Conservation (phyloP, 2,888 invertebrate species). For the Perizoma flavofasciatum region DNA sequence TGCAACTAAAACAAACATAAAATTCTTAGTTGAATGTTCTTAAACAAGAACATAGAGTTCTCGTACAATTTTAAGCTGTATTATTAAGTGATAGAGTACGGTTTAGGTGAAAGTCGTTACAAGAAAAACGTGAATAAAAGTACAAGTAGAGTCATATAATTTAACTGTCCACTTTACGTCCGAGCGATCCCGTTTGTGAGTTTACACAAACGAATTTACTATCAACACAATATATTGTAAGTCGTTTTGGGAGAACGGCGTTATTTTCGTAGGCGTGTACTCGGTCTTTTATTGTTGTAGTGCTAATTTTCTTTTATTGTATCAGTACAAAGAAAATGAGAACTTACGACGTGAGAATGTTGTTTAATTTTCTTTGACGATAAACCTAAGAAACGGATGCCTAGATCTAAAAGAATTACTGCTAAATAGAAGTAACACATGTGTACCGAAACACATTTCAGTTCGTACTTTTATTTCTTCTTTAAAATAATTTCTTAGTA, state of each 20-base stretch:
- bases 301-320: conserved; percentile 36
- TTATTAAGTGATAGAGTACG: conserved; percentile 18
- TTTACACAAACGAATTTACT: conserved; percentile 34
- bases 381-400: conserved; percentile 12
- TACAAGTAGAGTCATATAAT: conserved; percentile 23
- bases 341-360: conserved; percentile 26
- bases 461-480: too few relatives aligned
- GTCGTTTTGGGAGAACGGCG: conserved; percentile 16
- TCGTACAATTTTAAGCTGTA: conserved; percentile 8
- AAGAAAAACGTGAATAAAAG: conserved; percentile 21
- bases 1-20: conserved; percentile 17
- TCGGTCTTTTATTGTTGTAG: conserved; percentile 24
- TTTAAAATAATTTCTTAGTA: too few relatives aligned
- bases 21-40: conserved; percentile 17
- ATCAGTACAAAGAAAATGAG: conserved; percentile 27
- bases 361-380: conserved; percentile 33
- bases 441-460: too few relatives aligned
- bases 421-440: background rate
- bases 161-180: conserved; percentile 33
- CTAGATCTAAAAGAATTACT: background rate
- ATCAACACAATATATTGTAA: conserved; percentile 25
- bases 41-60: conserved; percentile 8
- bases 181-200: conserved; percentile 29
- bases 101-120: conserved; percentile 6
- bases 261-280: conserved; percentile 16